phyloP scores from a whole-genome alignment of 2,888 invertebrate genomes.

The Amphimallon solstitiale region DNA sequence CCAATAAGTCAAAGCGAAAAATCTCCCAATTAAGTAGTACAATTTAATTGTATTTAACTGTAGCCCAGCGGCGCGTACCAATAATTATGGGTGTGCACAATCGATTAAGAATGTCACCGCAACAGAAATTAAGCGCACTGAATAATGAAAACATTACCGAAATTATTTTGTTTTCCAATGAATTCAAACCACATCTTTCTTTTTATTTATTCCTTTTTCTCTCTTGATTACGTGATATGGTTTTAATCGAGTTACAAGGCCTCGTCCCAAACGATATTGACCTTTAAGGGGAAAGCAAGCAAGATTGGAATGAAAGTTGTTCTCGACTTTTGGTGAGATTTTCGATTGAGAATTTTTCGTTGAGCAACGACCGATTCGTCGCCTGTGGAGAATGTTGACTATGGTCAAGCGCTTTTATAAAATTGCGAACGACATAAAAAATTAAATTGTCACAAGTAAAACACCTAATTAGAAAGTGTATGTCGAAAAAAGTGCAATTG shows the following conservation, averaged over 20 bases:
- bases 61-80: too few relatives aligned
- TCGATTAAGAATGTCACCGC: too few relatives aligned
- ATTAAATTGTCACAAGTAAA: background rate
- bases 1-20: too few relatives aligned
- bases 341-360: background rate
- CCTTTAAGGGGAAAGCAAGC: slow-evolving; percentile 24
- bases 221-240: background rate
- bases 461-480: background rate
- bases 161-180: too few relatives aligned
- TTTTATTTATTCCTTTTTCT: background rate
- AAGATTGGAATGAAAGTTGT: slow-evolving; percentile 24
- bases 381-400: slow-evolving; percentile 3
- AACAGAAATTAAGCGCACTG: too few relatives aligned
- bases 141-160: too few relatives aligned
- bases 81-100: too few relatives aligned
- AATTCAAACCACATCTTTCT: too few relatives aligned
- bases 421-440: background rate
- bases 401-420: background rate
- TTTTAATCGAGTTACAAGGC: slow-evolving; percentile 15
- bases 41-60: too few relatives aligned
- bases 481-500: background rate
- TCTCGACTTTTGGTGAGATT: slow-evolving; percentile 5
- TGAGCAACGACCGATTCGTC: background rate
- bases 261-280: slow-evolving; percentile 16
- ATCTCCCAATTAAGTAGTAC: too few relatives aligned